Evolutionary conservation across 2,113 vertebrate species (phyloP), one percentile per base, ranked within the genome.

Genomic region (Tympanuchus pallidicinctus): DNA sequence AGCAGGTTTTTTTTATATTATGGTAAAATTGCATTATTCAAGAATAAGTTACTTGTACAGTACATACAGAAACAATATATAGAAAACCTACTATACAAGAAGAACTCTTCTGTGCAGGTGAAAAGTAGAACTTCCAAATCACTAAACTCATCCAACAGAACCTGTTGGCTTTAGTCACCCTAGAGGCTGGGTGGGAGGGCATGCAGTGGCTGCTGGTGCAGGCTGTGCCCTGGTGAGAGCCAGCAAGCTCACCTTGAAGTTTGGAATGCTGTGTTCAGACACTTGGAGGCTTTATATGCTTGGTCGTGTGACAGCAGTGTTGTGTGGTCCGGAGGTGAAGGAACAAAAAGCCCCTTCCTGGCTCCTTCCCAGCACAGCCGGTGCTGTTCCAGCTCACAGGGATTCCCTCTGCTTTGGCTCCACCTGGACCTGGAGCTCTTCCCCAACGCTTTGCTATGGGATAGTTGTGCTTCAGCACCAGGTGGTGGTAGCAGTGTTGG

Each of bases 31-130:
- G 95, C 96, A 96, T 96, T 96, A 94, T 97, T 97, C 77, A 88
- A 97, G 96, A 98, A 98, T 98, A 98, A 98, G 97, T 98, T 98
- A 98, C 92, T 95, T 90, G 85, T 98, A 98, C 97, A 98, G 97
- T 98, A 98, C 97, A 97, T 97, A 97, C 88, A 91, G 94, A 95
- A 96, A 98, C 92, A 97, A 97, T 92, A 95, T 34, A 88, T 95
- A 96, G 96, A 95, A 94, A 94, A 92, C 67, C 88, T 96, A 77
- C 90, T 93, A 78, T 93, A 94, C 70, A 95, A 91, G 92, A 95
- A 94, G 34, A 92, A 85, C 61, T 94, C 38, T 88, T 90, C 86
- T 82, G 90, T 96, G 92, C 76, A 67, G 86, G 78, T 89, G 82
- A 84, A 78, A 80, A 91, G 88, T 61, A 79, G 69, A 82, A 67